Evolutionary conservation across 2,113 vertebrate genomes (phyloP).

Genomic region (Phrynosoma platyrhinos): DNA sequence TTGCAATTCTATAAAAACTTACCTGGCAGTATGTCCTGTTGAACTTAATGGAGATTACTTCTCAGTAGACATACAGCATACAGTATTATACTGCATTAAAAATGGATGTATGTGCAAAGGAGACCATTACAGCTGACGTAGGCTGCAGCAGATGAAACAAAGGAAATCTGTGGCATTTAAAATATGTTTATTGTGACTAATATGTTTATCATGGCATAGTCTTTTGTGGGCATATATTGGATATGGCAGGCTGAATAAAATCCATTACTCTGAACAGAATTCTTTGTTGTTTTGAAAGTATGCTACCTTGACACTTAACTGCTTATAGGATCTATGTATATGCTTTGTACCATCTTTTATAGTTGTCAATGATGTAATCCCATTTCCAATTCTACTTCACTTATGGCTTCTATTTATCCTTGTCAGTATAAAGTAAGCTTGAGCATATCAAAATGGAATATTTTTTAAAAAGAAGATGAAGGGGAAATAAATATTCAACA

Average conservation of each 20-base stretch:
- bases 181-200: background rate
- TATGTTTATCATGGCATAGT: background rate
- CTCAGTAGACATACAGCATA: background rate
- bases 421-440: conserved; percentile 39
- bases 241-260: background rate
- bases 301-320: conserved; percentile 63
- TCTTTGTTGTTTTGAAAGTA: conserved; percentile 39
- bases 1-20: background rate
- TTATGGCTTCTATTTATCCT: conserved; percentile 47
- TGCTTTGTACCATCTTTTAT: conserved; percentile 57
- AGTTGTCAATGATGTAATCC: conserved; percentile 41
- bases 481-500: background rate
- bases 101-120: background rate
- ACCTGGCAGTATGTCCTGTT: background rate
- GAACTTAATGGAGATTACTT: background rate
- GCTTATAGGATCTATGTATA: conserved; percentile 55
- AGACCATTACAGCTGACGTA: background rate
- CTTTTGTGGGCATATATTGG: background rate
- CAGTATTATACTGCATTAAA: background rate
- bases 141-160: background rate
- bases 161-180: background rate
- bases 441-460: conserved; percentile 45
- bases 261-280: background rate
- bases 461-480: conserved; percentile 55
- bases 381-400: conserved; percentile 49